phyloP scores from a whole-genome alignment of 2,888 invertebrate genomes.

The Megamerina dolium region DNA sequence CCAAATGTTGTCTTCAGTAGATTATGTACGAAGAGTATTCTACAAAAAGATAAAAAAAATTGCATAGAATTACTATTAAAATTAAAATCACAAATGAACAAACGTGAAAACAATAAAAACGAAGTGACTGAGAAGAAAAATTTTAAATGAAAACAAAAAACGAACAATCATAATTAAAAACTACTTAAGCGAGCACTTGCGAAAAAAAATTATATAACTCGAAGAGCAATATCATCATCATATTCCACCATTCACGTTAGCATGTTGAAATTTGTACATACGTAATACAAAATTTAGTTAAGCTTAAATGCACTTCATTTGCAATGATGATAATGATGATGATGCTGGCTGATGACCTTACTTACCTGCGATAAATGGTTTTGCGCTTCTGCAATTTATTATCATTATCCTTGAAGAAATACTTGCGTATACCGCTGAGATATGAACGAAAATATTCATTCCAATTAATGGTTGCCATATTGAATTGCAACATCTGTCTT shows the following conservation, averaged over 20 bases:
- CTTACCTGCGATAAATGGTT: slow-evolving; percentile 45
- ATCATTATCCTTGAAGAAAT: slow-evolving; percentile 60
- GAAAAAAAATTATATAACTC: slow-evolving; percentile 8
- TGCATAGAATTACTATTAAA: too few relatives aligned
- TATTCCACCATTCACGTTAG: too few relatives aligned
- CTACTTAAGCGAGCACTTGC: slow-evolving; percentile 22
- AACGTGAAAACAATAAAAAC: too few relatives aligned
- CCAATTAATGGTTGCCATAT: slow-evolving; percentile 63
- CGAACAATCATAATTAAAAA: slow-evolving; percentile 25
- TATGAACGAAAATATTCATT: slow-evolving; percentile 60
- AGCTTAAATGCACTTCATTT: too few relatives aligned
- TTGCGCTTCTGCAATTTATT: slow-evolving; percentile 40
- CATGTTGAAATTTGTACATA: not conserved
- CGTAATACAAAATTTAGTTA: not conserved
- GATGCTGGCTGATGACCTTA: too few relatives aligned
- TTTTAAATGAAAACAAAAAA: slow-evolving; percentile 1
- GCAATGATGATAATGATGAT: too few relatives aligned
- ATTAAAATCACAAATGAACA: too few relatives aligned
- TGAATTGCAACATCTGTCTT: slow-evolving; percentile 51
- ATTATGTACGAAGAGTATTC: slow-evolving; percentile 41
- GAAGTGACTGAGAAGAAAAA: not conserved
- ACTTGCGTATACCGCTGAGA: slow-evolving; percentile 61
- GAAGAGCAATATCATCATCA: not conserved
- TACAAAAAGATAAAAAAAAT: slow-evolving; percentile 21
- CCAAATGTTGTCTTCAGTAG: slow-evolving; percentile 44